Conservation (phyloP, 2,113 vertebrate genomes). For the Naja naja region DNA sequence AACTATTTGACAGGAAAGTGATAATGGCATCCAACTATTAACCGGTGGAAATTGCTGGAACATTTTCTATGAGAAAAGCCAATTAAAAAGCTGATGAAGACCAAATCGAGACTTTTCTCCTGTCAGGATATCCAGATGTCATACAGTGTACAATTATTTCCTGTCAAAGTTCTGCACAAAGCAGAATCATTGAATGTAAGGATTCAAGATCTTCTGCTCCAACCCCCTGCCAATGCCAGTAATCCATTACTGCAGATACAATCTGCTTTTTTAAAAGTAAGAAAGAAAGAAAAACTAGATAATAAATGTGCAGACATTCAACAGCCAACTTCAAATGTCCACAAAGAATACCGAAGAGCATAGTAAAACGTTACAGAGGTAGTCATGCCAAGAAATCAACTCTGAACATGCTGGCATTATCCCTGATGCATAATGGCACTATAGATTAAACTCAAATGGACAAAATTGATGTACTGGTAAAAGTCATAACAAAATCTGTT, state of each 20-base stretch:
- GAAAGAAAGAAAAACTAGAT: background rate
- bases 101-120: background rate
- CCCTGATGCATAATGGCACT: background rate
- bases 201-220: background rate
- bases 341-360: background rate
- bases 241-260: background rate
- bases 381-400: background rate
- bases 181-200: background rate
- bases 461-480: background rate
- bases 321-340: background rate
- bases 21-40: background rate
- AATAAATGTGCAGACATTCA: background rate
- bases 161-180: background rate
- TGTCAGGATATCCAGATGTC: background rate
- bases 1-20: background rate
- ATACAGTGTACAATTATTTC: background rate
- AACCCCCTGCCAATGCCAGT: background rate
- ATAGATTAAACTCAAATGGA: background rate
- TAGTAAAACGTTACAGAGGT: background rate
- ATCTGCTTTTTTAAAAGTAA: background rate
- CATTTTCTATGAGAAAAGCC: background rate
- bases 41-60: background rate
- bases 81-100: background rate
- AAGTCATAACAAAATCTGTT: background rate
- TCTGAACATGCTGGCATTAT: background rate